These are phyloP conservation scores for Mythimna albipuncta DNA, from an alignment of 2,888 invertebrate genomes.

Conservation along the genomic window DNA sequence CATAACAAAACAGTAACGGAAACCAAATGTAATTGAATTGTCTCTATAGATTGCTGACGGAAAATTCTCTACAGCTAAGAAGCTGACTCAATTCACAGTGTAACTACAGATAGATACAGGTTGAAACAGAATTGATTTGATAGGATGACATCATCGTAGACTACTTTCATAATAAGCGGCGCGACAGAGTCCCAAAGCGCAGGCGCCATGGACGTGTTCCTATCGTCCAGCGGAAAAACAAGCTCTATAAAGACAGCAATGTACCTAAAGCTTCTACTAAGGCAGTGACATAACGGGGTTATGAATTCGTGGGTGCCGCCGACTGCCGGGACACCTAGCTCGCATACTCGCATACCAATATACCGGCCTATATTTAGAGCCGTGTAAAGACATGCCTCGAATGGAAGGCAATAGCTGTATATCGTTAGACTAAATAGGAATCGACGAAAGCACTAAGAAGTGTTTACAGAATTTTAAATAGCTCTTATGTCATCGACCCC, in stretches of 20 bases:
- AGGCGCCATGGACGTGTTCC: conserved; percentile 44
- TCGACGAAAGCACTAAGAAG: conserved; percentile 63
- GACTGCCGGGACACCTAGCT: conserved; percentile 53
- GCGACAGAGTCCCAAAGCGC: conserved; percentile 43
- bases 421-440: conserved; percentile 68
- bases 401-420: conserved; percentile 71
- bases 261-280: conserved; percentile 38
- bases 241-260: conserved; percentile 46
- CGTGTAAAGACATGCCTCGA: conserved; percentile 72
- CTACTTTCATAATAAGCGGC: conserved; percentile 51
- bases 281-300: conserved; percentile 37
- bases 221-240: conserved; percentile 21
- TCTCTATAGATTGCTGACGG: conserved; percentile 2
- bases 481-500: conserved; percentile 50
- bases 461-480: conserved; percentile 66
- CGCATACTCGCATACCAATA: conserved; percentile 76
- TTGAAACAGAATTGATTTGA: conserved; percentile 71
- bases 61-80: background rate
- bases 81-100: conserved; percentile 23
- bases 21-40: background rate
- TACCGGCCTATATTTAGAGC: conserved; percentile 80
- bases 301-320: conserved; percentile 53
- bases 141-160: conserved; percentile 68
- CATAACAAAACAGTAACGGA: background rate
- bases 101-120: conserved; percentile 56